A percentile compares a stretch with the other conserved stretches of the same genome.
Evolutionary conservation across 1,140 invertebrate species (phyloP).

Genomic region (Batillaria attramentaria): DNA sequence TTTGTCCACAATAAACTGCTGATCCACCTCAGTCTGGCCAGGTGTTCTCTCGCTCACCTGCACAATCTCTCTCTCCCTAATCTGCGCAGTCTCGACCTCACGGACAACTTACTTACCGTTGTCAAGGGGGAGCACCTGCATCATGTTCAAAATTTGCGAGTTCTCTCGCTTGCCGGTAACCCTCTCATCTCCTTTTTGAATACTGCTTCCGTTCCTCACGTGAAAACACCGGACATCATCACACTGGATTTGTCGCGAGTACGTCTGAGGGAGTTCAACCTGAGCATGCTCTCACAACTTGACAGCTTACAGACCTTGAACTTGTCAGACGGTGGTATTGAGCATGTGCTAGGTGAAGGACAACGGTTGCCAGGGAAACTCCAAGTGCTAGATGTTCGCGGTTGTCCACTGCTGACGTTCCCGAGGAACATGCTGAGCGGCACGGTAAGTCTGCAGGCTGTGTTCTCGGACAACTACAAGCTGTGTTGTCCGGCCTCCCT

Average conservation of each 20-base stretch:
- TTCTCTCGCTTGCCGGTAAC: too few relatives aligned
- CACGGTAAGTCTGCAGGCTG: background rate
- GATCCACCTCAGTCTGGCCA: constrained; percentile 15
- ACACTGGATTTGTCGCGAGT: background rate
- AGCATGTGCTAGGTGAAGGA: background rate
- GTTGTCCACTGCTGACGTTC: constrained; percentile 29
- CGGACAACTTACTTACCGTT: background rate
- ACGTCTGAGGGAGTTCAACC: background rate
- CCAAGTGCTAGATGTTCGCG: constrained; percentile 11
- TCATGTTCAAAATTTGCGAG: background rate
- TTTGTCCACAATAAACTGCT: background rate
- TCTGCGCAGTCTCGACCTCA: constrained; percentile 8
- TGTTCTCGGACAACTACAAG: constrained; percentile 40
- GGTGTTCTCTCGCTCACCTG: background rate
- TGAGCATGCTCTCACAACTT: background rate
- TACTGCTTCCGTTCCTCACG: too few relatives aligned
- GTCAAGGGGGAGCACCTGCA: background rate
- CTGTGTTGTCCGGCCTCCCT: constrained; percentile 41
- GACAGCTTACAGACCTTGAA: constrained; percentile 4
- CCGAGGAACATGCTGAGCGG: constrained; percentile 20
- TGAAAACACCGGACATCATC: background rate
- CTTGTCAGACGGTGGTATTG: background rate
- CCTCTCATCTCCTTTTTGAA: too few relatives aligned
- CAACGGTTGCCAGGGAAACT: background rate
- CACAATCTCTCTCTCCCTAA: constrained; percentile 1